phyloP scores from a whole-genome alignment of 23 tunicate genomes.

The Diplosoma virens region DNA sequence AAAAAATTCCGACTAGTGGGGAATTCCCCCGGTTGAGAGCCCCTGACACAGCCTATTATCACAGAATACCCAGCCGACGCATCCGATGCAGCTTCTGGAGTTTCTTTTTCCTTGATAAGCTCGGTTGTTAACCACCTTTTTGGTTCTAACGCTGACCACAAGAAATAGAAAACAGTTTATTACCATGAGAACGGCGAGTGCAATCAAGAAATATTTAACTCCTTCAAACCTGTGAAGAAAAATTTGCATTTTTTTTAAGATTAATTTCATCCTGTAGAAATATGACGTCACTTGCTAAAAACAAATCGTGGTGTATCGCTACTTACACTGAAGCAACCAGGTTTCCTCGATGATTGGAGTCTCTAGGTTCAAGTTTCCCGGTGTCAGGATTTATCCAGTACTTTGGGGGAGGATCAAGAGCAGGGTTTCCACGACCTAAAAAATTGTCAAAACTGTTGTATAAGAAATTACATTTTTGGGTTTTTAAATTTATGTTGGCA shows the following conservation, averaged over 20 bases:
- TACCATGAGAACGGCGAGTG: conserved; percentile 59
- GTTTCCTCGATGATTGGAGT: conserved; percentile 62
- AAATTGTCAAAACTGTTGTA: no score
- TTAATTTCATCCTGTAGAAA: not conserved
- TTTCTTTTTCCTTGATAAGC: conserved; percentile 24
- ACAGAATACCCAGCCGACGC: conserved; percentile 66
- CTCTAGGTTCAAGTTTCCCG: conserved; percentile 35
- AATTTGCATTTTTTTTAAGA: not conserved
- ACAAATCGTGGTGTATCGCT: not conserved
- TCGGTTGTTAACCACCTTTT: conserved; percentile 45
- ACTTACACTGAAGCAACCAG: conserved; percentile 81
- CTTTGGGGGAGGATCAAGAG: conserved; percentile 53
- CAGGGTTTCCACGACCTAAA: conserved; percentile 79
- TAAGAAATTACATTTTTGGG: no score
- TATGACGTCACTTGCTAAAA: not conserved
- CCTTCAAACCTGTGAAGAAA: conserved; percentile 53
- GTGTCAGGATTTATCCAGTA: conserved; percentile 53
- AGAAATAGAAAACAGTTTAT: conserved; percentile 48
- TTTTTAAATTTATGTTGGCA: no score
- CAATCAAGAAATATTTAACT: conserved; percentile 51
- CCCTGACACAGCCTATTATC: no score
- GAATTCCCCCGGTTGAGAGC: no score
- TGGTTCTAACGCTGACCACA: conserved; percentile 53
- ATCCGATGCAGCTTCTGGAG: conserved; percentile 47
- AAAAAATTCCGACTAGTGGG: no score